These are phyloP conservation scores for Ictalurus punctatus DNA, from an alignment of 2,113 vertebrate genomes.

Conservation along the genomic window DNA sequence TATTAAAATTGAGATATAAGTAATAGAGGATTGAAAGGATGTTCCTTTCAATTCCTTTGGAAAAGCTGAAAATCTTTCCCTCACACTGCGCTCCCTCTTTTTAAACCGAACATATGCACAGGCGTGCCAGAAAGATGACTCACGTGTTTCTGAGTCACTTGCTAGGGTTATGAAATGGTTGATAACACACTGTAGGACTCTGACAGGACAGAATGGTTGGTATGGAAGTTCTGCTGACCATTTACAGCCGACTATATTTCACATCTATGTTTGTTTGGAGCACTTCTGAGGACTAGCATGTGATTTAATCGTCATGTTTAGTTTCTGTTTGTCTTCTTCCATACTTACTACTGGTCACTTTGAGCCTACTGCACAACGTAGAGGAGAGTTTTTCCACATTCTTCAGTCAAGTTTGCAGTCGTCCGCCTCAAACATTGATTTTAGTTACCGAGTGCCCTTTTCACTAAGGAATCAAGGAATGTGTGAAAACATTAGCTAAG, in stretches of 20 bases:
- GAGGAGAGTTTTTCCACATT: background rate
- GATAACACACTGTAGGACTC: background rate
- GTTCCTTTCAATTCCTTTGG: constrained; percentile 51
- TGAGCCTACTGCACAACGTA: background rate
- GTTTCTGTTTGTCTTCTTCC: background rate
- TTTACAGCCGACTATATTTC: background rate
- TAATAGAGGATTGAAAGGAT: background rate
- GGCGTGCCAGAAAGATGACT: constrained; percentile 35
- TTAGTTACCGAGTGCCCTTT: too few relatives aligned
- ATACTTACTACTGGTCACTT: background rate
- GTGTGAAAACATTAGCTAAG: background rate
- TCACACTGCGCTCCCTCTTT: background rate
- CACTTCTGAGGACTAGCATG: background rate
- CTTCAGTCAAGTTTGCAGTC: background rate
- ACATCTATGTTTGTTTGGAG: background rate
- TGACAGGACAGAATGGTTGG: background rate
- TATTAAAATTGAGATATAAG: background rate
- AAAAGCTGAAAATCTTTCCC: background rate
- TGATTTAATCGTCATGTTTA: background rate
- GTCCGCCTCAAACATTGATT: too few relatives aligned
- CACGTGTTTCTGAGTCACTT: constrained; percentile 25
- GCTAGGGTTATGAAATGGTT: background rate
- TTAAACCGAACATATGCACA: background rate
- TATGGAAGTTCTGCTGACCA: background rate
- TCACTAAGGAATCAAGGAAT: background rate